Base-by-base conservation (phyloP, 2,797 vertebrate genomes). In the Pseudochirops cupreus region DNA sequence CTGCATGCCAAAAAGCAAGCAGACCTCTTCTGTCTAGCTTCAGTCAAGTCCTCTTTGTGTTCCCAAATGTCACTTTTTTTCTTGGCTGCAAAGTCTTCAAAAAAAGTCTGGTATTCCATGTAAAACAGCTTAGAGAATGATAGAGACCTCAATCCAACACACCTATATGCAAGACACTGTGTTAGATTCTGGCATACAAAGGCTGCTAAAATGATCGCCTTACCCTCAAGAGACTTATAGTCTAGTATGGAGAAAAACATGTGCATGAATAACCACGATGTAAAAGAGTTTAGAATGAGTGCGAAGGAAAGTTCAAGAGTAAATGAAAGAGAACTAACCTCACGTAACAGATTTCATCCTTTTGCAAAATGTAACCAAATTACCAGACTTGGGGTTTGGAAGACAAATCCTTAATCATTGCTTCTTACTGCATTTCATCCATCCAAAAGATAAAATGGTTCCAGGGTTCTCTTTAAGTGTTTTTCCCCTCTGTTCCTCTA, bases 1-100 rank as follows among this genome's bases (percentile, higher is more conserved):
- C 39, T 96, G 53, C 52, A 87, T 87, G 50, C 74, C 74, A 87
- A 87, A 50, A 87, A 87, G 74, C 74, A 46, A 87, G 74, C 39
- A 87, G 39, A 87, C 74, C 0, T 26, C 74, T 87, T 87, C 74
- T 26, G 39, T 50, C 74, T 50, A 87, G 74, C 10, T 87, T 26
- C 46, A 50, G 7, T 87, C 24, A 87, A 87, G 39, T 46, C 24
- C 39, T 11, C 74, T 87, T 87, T 87, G 39, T 87, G 39, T 87
- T 87, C 21, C 24, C 74, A 87, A 50, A 87, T 87, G 39, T 87
- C 74, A 46, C 74, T 50, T 87, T 10, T 82, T 87, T 87, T 87
- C 74, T 50, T 87, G 39, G 74, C 74, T 50, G 39, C 39, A 87
- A 87, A 87, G 39, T 87, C 39, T 87, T 87, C 39, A 46, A 46